A percentile compares a stretch with the other conserved stretches of the same genome.
phyloP scores from a whole-genome alignment of 2,113 vertebrate species.

The Tupaia chinensis region DNA sequence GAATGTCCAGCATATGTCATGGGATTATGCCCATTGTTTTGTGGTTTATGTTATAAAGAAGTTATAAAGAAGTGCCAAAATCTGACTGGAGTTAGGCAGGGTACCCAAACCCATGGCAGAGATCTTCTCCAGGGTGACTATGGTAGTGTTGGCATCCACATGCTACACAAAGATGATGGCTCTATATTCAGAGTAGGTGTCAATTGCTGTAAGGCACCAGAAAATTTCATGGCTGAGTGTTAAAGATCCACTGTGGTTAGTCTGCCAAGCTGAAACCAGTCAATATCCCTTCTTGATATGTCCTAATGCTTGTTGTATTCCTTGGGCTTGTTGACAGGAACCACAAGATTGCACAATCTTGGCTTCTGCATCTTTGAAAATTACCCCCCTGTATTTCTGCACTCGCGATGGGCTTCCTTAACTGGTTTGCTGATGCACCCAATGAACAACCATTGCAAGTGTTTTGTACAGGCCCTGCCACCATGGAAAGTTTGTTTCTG shows the following conservation, averaged over 20 bases:
- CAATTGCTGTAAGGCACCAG: no score
- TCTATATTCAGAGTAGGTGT: neutral
- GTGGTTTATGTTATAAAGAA: neutral
- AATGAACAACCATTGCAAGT: neutral
- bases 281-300: rapidly evolving
- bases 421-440: neutral
- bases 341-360: neutral
- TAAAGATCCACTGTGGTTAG: neutral
- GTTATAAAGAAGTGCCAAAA: neutral
- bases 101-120: neutral
- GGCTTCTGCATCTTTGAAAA: neutral
- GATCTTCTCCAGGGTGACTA: neutral
- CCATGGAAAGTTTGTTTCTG: neutral
- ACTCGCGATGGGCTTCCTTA: neutral
- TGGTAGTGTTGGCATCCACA: no score
- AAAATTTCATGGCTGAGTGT: neutral
- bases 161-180: neutral
- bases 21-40: neutral
- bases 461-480: neutral
- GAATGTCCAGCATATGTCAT: no score
- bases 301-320: neutral
- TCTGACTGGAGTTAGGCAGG: neutral
- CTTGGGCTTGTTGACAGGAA: neutral
- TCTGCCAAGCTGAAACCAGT: neutral
- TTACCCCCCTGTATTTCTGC: no score